Percentiles rank a stretch among this genome's conserved stretches.
Conservation (phyloP, 2,113 vertebrate species). For the Saguinus midas region DNA sequence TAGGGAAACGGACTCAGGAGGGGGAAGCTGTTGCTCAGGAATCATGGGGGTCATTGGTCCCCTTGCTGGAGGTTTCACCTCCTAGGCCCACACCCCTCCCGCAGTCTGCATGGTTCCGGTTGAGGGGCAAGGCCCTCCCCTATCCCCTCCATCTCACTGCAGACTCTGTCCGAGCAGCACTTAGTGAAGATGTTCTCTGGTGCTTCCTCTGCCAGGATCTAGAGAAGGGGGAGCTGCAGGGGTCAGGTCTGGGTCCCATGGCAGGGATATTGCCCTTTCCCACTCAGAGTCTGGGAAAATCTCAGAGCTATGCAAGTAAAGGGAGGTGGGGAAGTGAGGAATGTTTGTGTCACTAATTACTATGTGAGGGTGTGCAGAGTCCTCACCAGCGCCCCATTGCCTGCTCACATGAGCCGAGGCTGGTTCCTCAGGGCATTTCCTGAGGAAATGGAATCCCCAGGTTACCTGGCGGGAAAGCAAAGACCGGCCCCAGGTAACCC, state of each 20-base stretch:
- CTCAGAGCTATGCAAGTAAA: accelerated
- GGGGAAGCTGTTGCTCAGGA: neutral
- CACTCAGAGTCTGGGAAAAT: neutral
- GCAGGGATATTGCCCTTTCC: neutral
- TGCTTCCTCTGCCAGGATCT: slow-evolving; percentile 58
- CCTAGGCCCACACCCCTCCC: neutral
- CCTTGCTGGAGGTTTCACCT: neutral
- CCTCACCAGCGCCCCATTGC: neutral
- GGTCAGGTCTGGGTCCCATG: neutral
- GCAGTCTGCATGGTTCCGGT: neutral
- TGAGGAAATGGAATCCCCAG: too few species aligned
- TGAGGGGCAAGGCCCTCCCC: neutral
- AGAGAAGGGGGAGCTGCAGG: neutral
- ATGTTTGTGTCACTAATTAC: accelerated
- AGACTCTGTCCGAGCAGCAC: slow-evolving; percentile 59
- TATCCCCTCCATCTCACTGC: neutral
- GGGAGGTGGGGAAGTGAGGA: neutral
- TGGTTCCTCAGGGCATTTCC: neutral
- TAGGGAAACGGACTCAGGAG: neutral
- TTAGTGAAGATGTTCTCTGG: slow-evolving; percentile 49
- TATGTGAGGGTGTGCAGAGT: neutral
- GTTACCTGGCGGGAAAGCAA: neutral
- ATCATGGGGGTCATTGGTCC: neutral
- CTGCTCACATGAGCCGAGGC: neutral
- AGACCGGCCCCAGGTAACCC: neutral